Evolutionary conservation across 2,113 vertebrate species (phyloP), one percentile per base, ranked within the genome.

Genomic region (Syngnathoides biaculeatus): DNA sequence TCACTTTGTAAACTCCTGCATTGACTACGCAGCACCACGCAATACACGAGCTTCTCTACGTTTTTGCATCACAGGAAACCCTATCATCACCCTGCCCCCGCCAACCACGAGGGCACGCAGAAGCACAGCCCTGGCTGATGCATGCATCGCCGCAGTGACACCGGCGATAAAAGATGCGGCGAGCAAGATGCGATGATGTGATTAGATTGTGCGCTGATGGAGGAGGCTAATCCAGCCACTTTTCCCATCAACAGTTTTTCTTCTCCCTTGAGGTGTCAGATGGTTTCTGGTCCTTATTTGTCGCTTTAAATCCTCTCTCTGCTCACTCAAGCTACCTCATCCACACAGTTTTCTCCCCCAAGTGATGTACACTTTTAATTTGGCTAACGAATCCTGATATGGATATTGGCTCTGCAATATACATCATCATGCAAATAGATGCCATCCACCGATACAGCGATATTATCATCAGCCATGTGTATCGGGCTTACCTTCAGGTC

Each of bases 401-500:
- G 72, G 62, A 79, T 57, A 59, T 58, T 66, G 55, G 73, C 38
- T 50, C 65, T 60, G 72, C 67, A 66, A 57, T 42, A 53, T 67
- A 69, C 79, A 65, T 67, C 63, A 73, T 48, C 64, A 82, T 70
- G 69, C 74, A 70, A 66, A 52, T 68, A 72, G 74, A 67, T 75
- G 80, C 77, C 75, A 50, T 69, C 74, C 72, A 59, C 22, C 57
- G 71, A 26, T 48, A n/a, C 19, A 48, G 17, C 38, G 11, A 15
- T 11, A 64, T 67, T 53, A 20, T 69, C 56, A 58, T 69, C 71
- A 50, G 66, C 20, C 8, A 13, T 43, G 62, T 74, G 59, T 48
- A 17, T 22, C 45, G 67, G 56, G 55, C 89, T 88, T 92, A 92
- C 90, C 89, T 92, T 92, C 82, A 88, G 84, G 80, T 84, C 83